Evolutionary conservation across 2,797 vertebrate species (phyloP).

Genomic region (Spinibarbus caldwelli): DNA sequence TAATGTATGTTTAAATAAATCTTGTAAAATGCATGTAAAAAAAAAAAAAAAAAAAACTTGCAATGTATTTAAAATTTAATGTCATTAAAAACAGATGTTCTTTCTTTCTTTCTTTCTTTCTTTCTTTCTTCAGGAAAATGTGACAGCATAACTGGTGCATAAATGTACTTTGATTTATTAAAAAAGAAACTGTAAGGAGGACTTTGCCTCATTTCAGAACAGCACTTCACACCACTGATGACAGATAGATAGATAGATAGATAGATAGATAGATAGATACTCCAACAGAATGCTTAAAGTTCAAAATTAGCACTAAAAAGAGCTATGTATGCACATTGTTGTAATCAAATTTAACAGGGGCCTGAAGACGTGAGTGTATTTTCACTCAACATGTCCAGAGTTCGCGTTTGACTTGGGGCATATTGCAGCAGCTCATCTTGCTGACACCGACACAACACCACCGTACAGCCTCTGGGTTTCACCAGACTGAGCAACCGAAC

Average conservation of each 20-base stretch:
- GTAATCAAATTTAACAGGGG: constrained; percentile 27
- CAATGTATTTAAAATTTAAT: too few relatives aligned
- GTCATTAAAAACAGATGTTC: background rate
- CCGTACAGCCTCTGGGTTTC: constrained; percentile 34
- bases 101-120: background rate
- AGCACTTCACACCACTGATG: background rate
- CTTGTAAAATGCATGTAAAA: too few relatives aligned
- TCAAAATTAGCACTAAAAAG: constrained; percentile 48
- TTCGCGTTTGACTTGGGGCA: constrained; percentile 41
- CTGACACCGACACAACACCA: constrained; percentile 43
- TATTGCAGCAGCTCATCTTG: constrained; percentile 47
- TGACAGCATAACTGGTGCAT: too few relatives aligned
- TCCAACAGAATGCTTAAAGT: constrained; percentile 42
- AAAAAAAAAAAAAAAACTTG: too few relatives aligned
- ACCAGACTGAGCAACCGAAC: constrained; percentile 54
- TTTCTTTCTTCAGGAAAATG: too few relatives aligned
- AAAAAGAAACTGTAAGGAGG: too few relatives aligned
- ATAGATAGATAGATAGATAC: background rate
- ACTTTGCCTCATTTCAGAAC: background rate
- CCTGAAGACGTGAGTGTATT: constrained; percentile 18
- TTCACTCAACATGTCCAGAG: constrained; percentile 41
- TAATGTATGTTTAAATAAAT: too few relatives aligned
- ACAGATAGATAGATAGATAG: too few relatives aligned
- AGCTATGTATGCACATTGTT: constrained; percentile 30
- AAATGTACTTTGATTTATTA: too few relatives aligned